Conservation (phyloP, 1,140 invertebrate species). For the Microplitis demolitor region DNA sequence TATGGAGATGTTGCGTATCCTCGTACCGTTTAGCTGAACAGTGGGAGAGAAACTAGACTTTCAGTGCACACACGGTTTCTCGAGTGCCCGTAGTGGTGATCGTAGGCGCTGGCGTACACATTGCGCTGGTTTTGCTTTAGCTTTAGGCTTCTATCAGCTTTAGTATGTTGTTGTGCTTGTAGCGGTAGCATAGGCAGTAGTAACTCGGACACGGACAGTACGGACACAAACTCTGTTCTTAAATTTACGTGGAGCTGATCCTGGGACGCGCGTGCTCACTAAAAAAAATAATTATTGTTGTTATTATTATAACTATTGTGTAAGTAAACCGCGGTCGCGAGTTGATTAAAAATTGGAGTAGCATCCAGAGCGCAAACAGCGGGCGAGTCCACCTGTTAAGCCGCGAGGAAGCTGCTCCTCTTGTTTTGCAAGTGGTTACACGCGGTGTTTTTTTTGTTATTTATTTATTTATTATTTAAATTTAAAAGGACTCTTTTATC, state of each 20-base stretch:
- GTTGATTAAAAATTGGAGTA: conserved; percentile 19
- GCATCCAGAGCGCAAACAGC: conserved; percentile 25
- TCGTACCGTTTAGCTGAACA: conserved; percentile 34
- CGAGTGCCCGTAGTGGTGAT: conserved; percentile 33
- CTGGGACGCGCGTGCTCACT: not conserved
- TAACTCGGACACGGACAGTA: no score
- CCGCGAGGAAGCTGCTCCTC: not conserved
- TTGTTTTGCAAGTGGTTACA: no score
- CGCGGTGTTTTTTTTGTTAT: not conserved
- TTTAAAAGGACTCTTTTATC: no score
- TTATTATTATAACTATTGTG: conserved; percentile 13
- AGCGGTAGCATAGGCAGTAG: no score
- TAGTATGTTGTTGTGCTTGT: no score
- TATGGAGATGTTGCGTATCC: conserved; percentile 32
- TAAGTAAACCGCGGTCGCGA: not conserved
- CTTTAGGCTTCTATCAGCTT: no score
- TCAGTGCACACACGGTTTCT: conserved; percentile 35
- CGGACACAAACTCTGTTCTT: no score
- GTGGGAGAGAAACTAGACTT: conserved; percentile 46
- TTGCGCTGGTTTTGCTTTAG: not conserved
- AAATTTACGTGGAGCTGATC: no score
- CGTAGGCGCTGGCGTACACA: not conserved
- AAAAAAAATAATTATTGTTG: no score
- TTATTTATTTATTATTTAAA: not conserved
- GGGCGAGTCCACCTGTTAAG: conserved; percentile 30